A percentile compares a stretch with the other conserved stretches of the same genome.
phyloP scores from a whole-genome alignment of 92 coral and sea anemone species.

The Anthopleura xanthogrammica region DNA sequence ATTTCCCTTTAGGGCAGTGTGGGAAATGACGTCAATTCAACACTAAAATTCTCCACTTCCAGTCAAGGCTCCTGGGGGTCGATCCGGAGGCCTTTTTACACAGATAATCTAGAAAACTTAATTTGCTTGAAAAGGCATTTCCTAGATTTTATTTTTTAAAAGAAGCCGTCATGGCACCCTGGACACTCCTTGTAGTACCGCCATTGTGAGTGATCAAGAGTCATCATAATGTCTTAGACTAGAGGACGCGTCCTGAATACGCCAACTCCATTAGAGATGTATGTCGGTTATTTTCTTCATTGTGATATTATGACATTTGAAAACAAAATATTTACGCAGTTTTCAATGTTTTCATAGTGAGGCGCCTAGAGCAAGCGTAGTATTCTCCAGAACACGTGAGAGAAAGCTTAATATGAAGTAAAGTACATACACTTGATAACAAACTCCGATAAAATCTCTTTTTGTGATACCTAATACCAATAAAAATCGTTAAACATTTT shows the following conservation, averaged over 20 bases:
- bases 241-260: not conserved
- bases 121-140: not conserved
- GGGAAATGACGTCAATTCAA: too few relatives aligned
- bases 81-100: not conserved
- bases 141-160: not conserved
- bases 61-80: not conserved
- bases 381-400: too few relatives aligned
- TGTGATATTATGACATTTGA: not conserved
- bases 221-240: not conserved
- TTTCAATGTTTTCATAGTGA: not conserved
- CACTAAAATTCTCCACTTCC: too few relatives aligned
- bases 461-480: too few relatives aligned
- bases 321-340: not conserved
- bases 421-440: too few relatives aligned
- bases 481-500: too few relatives aligned
- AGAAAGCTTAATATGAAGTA: too few relatives aligned
- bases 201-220: not conserved
- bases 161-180: not conserved
- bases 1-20: too few relatives aligned
- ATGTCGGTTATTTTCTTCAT: not conserved
- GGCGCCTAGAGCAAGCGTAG: too few relatives aligned
- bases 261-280: not conserved
- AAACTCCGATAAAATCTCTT: too few relatives aligned
- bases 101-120: not conserved
- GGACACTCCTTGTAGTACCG: not conserved